A percentile compares a stretch with the other conserved stretches of the same genome.
Evolutionary conservation across 2,797 vertebrate species (phyloP).

Genomic region (Podarcis lilfordi): DNA sequence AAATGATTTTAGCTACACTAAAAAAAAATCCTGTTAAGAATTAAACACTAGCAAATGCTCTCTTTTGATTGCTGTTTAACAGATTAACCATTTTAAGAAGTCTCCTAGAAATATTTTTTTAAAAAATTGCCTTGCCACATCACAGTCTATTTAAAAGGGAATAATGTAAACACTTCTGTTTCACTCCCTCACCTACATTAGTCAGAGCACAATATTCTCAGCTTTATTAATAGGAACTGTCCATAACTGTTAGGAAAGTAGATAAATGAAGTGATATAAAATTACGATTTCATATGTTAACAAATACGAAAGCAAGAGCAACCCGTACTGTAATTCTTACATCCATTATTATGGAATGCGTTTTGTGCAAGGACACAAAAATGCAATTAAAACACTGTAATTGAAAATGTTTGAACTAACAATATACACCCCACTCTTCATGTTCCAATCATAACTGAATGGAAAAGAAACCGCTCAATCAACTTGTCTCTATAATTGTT

Average conservation of each 20-base stretch:
- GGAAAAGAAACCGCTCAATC: slow-evolving; percentile 70
- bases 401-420: slow-evolving; percentile 69
- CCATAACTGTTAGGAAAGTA: slow-evolving; percentile 65
- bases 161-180: slow-evolving; percentile 78
- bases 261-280: slow-evolving; percentile 41
- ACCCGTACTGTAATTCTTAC: slow-evolving; percentile 46
- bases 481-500: slow-evolving; percentile 81
- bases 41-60: slow-evolving; percentile 76
- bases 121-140: slow-evolving; percentile 66
- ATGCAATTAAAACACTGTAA: slow-evolving; percentile 68
- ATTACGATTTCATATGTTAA: slow-evolving; percentile 55
- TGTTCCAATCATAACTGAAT: slow-evolving; percentile 66
- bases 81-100: slow-evolving; percentile 73
- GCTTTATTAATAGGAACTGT: slow-evolving; percentile 56
- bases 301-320: slow-evolving; percentile 50
- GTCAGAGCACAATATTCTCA: slow-evolving; percentile 71
- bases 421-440: slow-evolving; percentile 63
- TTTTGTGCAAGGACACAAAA: slow-evolving; percentile 36
- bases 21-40: slow-evolving; percentile 59
- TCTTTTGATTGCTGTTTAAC: slow-evolving; percentile 72
- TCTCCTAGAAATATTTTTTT: slow-evolving; percentile 53
- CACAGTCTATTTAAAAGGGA: slow-evolving; percentile 78
- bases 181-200: slow-evolving; percentile 72
- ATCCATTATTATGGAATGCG: slow-evolving; percentile 58
- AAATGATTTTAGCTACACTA: slow-evolving; percentile 73